Evolutionary conservation across 1,140 invertebrate species (phyloP), one percentile per base, ranked within the genome.

Genomic region (Bombus superbus): DNA sequence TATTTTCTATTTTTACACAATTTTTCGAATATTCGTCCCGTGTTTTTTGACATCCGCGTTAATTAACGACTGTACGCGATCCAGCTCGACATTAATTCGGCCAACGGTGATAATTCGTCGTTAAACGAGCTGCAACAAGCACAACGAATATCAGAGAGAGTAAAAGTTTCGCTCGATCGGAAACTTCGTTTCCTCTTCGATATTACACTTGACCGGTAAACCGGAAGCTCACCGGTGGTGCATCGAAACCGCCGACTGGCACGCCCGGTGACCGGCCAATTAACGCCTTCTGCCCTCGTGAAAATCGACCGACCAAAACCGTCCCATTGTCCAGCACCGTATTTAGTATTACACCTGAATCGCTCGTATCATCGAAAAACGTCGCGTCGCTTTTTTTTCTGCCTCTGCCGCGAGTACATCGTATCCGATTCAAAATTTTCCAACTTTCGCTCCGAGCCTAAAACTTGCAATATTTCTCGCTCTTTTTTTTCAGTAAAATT

Each of bases 221-320:
- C 28, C 32, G 42, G 42, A 69, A 47, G 32, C 35, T 35, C 22
- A 25, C 15, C 25, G 5, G n/a, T 9, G 28, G 53, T 35, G n/a
- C 47, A 74, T 82, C 40, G 72, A 75, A 75, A 82, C 81, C 81
- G 6, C 72, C 32, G 59, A 75, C 47, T 40, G 53, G 25, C 69
- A 25, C n/a, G 3, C 40, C 38, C 32, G 72, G 40, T 75, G 42
- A 38, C 57, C 42, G 32, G 3, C 81, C 72, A 82, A 82, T 82
- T 66, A 82, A 32, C 81, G 72, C 32, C 72, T 82, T 66, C 57
- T 35, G 22, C 32, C 32, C 47, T 64, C 53, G 57, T 22, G 81
- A 47, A 64, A 82, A 82, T 64, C 42, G 40, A 64, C 32, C 32
- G 81, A 59, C 28, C n/a, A 15, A 35, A 74, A 81, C 28, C 8